Conservation (phyloP, 2,113 vertebrate species). For the Colaptes auratus region DNA sequence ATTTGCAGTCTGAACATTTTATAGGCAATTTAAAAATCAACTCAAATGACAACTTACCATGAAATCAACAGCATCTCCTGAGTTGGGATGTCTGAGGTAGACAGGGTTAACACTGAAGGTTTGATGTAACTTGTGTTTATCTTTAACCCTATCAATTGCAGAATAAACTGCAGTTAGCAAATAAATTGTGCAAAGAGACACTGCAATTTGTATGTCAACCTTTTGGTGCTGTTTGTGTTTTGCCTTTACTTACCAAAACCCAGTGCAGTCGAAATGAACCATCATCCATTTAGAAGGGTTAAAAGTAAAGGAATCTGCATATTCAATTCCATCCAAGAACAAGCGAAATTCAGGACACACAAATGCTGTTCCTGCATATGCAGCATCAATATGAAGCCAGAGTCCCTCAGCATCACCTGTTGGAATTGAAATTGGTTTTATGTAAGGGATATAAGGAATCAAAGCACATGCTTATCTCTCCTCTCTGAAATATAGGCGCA, state of each 20-base stretch:
- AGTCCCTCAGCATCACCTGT: slow-evolving; percentile 87
- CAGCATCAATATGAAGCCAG: slow-evolving; percentile 96
- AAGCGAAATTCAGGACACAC: slow-evolving; percentile 90
- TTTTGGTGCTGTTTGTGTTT: neutral
- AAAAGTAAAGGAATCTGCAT: slow-evolving; percentile 92
- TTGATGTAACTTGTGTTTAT: slow-evolving; percentile 93
- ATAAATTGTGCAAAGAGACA: neutral
- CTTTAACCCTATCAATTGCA: slow-evolving; percentile 86
- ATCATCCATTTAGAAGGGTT: slow-evolving; percentile 99
- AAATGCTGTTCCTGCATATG: slow-evolving; percentile 94
- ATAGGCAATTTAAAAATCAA: neutral
- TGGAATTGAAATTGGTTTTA: neutral
- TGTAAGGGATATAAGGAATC: neutral
- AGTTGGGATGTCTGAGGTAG: slow-evolving; percentile 94
- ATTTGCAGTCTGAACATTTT: neutral
- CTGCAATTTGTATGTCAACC: neutral
- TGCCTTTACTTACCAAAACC: slow-evolving; percentile 87
- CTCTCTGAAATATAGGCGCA: neutral
- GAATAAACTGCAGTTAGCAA: neutral
- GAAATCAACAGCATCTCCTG: slow-evolving; percentile 88
- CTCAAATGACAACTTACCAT: slow-evolving; percentile 82
- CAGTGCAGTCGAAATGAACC: slow-evolving; percentile 97
- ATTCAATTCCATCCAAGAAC: slow-evolving; percentile 87
- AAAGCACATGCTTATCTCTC: neutral
- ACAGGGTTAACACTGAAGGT: slow-evolving; percentile 93